Conservation (phyloP, 1,140 invertebrate species). For the Drosophila prosaltans region DNA sequence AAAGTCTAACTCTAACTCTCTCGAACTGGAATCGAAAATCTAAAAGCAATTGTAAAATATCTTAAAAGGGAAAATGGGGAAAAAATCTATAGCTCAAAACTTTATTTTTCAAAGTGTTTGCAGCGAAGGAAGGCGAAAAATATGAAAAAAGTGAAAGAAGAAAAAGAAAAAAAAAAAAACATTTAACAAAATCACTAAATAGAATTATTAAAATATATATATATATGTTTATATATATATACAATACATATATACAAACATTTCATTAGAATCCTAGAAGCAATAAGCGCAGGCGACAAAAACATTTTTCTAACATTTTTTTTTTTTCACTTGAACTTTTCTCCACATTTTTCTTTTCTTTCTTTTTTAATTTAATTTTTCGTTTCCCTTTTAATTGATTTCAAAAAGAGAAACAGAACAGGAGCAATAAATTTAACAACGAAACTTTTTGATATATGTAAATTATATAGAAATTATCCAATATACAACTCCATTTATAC, state of each 20-base stretch:
- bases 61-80: slow-evolving; percentile 21
- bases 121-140: slow-evolving; percentile 32
- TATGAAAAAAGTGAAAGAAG: neutral
- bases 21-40: slow-evolving; percentile 41
- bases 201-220: slow-evolving; percentile 22
- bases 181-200: slow-evolving; percentile 15
- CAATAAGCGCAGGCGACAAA: slow-evolving; percentile 47
- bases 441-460: slow-evolving; percentile 32
- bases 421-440: slow-evolving; percentile 40
- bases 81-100: slow-evolving; percentile 44
- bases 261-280: slow-evolving; percentile 56
- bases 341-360: slow-evolving; percentile 17
- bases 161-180: slow-evolving; percentile 17
- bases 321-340: slow-evolving; percentile 1
- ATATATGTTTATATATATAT: slow-evolving; percentile 25
- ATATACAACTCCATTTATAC: slow-evolving; percentile 15
- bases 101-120: slow-evolving; percentile 80
- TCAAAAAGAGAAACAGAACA: slow-evolving; percentile 16
- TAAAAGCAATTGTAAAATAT: slow-evolving; percentile 80
- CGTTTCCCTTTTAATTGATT: slow-evolving; percentile 22
- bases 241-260: slow-evolving; percentile 27
- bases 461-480: slow-evolving; percentile 14
- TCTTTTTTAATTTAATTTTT: slow-evolving; percentile 18
- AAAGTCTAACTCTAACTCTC: slow-evolving; percentile 38
- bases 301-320: neutral